phyloP scores from a whole-genome alignment of 2,113 vertebrate species.

The Tupaia chinensis region DNA sequence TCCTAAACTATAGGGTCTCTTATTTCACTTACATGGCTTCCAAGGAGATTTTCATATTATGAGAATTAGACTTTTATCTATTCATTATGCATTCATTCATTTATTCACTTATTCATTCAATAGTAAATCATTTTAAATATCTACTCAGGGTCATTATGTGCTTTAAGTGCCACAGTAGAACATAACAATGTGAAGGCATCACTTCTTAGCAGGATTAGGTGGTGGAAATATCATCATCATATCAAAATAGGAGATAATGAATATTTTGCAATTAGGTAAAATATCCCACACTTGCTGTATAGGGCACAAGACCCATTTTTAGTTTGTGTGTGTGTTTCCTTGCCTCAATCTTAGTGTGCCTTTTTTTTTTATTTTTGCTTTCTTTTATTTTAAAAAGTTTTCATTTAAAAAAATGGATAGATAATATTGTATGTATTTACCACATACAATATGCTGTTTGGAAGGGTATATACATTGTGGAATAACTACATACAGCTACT shows the following conservation, averaged over 20 bases:
- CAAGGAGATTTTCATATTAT: constrained; percentile 15
- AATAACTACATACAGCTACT: no score
- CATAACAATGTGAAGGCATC: neutral
- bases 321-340: neutral
- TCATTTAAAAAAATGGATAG: no score
- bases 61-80: neutral
- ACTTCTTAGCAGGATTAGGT: constrained; percentile 26
- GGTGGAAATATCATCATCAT: neutral
- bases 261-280: constrained; percentile 32
- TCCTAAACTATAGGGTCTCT: neutral
- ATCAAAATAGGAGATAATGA: neutral
- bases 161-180: neutral
- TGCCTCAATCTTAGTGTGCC: neutral
- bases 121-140: constrained; percentile 38
- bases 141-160: neutral
- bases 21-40: constrained; percentile 34
- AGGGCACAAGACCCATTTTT: neutral
- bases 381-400: no score
- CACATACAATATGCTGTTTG: no score
- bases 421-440: no score
- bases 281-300: neutral
- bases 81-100: neutral
- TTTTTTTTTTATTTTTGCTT: no score
- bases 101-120: neutral
- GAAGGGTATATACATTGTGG: no score